These are phyloP conservation scores for Malaclemys terrapin DNA, from an alignment of 2,113 vertebrate genomes.

Conservation along the genomic window DNA sequence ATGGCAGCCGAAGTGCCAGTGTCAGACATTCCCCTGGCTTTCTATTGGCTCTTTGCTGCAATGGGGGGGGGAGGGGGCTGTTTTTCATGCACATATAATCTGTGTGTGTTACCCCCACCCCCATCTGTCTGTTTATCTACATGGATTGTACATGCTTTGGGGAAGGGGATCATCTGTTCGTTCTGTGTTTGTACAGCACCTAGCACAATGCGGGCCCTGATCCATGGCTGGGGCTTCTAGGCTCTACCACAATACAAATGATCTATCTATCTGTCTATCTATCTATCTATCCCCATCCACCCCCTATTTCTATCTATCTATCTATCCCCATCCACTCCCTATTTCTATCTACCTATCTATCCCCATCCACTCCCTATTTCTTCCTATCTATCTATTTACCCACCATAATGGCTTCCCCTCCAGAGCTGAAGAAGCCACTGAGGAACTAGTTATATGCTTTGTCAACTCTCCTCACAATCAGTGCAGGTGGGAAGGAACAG, in stretches of 20 bases:
- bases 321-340: too few species aligned
- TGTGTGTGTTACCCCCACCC: not conserved
- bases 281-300: too few species aligned
- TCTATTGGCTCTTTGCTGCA: not conserved
- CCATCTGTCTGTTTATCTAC: not conserved
- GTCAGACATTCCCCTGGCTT: not conserved
- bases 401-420: not conserved
- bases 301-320: too few species aligned
- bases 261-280: too few species aligned
- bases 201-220: not conserved
- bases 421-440: not conserved
- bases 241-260: not conserved
- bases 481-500: not conserved
- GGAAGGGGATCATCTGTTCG: too few species aligned
- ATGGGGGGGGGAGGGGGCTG: not conserved
- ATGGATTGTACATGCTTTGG: not conserved
- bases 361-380: too few species aligned
- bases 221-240: not conserved
- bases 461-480: not conserved
- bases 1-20: not conserved
- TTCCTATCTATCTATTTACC: too few species aligned
- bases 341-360: too few species aligned
- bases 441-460: not conserved
- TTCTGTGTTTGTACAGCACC: not conserved
- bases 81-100: not conserved